phyloP scores from a whole-genome alignment of 2,888 invertebrate genomes.

The Amblyjoppa fuscipennis region DNA sequence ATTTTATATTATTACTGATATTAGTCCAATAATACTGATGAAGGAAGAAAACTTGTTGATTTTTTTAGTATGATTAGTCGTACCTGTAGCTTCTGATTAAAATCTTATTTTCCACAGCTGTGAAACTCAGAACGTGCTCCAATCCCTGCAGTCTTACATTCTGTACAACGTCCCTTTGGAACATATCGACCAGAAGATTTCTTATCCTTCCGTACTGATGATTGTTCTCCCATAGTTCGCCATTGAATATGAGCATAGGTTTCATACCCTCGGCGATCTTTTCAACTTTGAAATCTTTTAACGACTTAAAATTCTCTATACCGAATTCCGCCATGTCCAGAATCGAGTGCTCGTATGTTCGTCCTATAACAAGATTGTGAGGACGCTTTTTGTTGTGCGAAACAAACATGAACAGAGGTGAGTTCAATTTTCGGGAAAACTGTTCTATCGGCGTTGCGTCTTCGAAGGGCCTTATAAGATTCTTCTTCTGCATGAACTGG shows the following conservation, averaged over 20 bases:
- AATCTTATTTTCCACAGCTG: constrained; percentile 92
- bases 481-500: constrained; percentile 91
- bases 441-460: constrained; percentile 92
- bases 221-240: constrained; percentile 94
- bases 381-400: constrained; percentile 98
- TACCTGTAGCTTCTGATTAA: constrained; percentile 90
- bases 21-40: background rate
- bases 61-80: constrained; percentile 27
- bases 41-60: background rate
- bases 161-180: constrained; percentile 93
- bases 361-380: constrained; percentile 95
- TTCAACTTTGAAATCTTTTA: constrained; percentile 92
- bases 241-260: constrained; percentile 96
- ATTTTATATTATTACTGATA: no score
- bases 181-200: constrained; percentile 96
- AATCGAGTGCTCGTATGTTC: constrained; percentile 95
- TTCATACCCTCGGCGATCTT: constrained; percentile 94
- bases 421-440: constrained; percentile 93
- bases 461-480: constrained; percentile 97
- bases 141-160: constrained; percentile 96
- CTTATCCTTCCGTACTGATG: constrained; percentile 93
- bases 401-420: constrained; percentile 95
- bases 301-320: constrained; percentile 92
- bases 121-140: constrained; percentile 97
- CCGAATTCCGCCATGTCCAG: constrained; percentile 99